Conservation (phyloP, 2,113 vertebrate species). For the Callopanchax toddi region DNA sequence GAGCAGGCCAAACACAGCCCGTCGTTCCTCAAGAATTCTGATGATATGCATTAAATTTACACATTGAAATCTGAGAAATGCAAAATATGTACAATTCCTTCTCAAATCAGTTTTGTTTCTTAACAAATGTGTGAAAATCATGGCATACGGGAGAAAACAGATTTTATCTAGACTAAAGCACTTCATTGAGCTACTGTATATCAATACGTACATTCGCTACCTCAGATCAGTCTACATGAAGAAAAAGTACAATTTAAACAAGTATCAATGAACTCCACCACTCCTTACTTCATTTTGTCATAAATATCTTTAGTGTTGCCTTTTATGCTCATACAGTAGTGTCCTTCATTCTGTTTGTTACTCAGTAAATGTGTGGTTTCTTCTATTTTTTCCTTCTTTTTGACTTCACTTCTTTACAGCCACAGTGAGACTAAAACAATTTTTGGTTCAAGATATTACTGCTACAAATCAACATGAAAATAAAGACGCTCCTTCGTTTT, state of each 20-base stretch:
- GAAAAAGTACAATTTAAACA: conserved; percentile 14
- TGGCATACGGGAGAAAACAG: conserved; percentile 46
- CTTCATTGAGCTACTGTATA: conserved; percentile 56
- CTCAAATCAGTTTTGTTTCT: conserved; percentile 49
- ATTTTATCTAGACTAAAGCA: conserved; percentile 61
- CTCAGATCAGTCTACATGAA: conserved; percentile 22
- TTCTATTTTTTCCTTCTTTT: conserved; percentile 12
- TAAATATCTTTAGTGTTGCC: conserved; percentile 61
- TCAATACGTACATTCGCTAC: conserved; percentile 58
- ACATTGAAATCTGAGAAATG: conserved; percentile 58
- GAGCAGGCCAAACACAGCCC: conserved; percentile 41
- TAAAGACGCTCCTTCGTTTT: conserved; percentile 30
- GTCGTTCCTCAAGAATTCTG: conserved; percentile 41
- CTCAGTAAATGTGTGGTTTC: background rate
- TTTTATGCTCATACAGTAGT: conserved; percentile 19
- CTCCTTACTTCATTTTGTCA: conserved; percentile 27
- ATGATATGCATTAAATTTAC: conserved; percentile 68
- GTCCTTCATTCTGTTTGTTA: conserved; percentile 23
- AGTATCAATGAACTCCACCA: conserved; percentile 15
- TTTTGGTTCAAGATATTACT: conserved; percentile 50
- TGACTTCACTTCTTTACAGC: conserved; percentile 19
- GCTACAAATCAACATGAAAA: conserved; percentile 39
- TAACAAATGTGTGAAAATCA: conserved; percentile 50
- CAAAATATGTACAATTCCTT: conserved; percentile 76
- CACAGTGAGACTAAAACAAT: conserved; percentile 58